Evolutionary conservation across 2,113 vertebrate genomes (phyloP), one percentile per base, ranked within the genome.

Genomic region (Panthera tigris): DNA sequence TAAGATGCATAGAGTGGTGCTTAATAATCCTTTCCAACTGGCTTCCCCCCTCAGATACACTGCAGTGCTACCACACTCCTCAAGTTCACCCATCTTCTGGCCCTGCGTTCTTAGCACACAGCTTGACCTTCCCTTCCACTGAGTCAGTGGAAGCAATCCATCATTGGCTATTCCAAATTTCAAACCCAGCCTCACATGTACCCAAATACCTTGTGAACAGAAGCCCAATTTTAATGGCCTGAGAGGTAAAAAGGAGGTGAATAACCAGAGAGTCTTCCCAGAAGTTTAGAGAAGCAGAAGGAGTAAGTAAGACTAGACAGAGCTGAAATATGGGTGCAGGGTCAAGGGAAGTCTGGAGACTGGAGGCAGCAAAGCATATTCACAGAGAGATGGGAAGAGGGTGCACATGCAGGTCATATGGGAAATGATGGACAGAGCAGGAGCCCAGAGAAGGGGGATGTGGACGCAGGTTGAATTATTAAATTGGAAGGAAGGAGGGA

Each of bases 261-360:
- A 3, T 73, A 80, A 61, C 6, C 29, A 74, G 9, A 69, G 41
- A 89, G 8, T 66, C 50, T 81, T 71, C 12, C n/a, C 33, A 88
- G 82, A 92, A 91, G 33, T 65, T 79, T 41, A n/a, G 61, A 69
- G 79, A 76, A 68, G 57, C 9, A 19, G 31, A 79, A 83, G 29
- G 14, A 82, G 25, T 27, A 80, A 82, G 25, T 27, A 80, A 71
- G 33, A 25, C 8, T 52, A 31, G 21, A 25, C 12, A 74, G 65
- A 69, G 31, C 57, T 45, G 48, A 9, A 15, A 16, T 48, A 50
- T 9, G 52, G 33, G 13, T 19, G 0, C 11, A 71, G 71, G 7
- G 63, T 63, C n/a, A 31, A 45, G 71, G 33, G 55, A 39, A 89
- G 41, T 27, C 16, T 11, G 33, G 50, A 55, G 66, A 78, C 41